Evolutionary conservation across 1,140 invertebrate genomes (phyloP).

Genomic region (Drosophila melanica): DNA sequence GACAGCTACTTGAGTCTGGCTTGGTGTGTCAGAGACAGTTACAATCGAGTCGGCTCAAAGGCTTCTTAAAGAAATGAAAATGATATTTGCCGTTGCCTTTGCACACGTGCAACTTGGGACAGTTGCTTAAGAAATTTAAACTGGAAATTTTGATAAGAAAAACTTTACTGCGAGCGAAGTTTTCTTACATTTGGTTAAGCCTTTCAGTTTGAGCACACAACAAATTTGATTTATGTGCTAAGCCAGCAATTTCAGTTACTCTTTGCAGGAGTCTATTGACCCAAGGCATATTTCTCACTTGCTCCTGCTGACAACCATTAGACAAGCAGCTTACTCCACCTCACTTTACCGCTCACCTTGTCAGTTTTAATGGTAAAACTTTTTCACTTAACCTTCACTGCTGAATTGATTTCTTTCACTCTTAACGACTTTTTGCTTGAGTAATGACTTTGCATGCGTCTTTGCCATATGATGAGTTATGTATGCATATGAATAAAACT

Average conservation of each 20-base stretch:
- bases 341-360: slow-evolving; percentile 43
- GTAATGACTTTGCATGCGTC: slow-evolving; percentile 76
- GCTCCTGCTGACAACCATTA: slow-evolving; percentile 30
- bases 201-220: slow-evolving; percentile 16
- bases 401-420: slow-evolving; percentile 70
- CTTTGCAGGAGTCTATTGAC: slow-evolving; percentile 36
- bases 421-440: slow-evolving; percentile 74
- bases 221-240: slow-evolving; percentile 40
- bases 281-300: slow-evolving; percentile 38
- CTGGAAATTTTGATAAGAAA: slow-evolving; percentile 4
- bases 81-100: no score
- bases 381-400: slow-evolving; percentile 77
- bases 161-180: background rate
- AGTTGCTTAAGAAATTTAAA: slow-evolving; percentile 9
- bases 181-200: slow-evolving; percentile 19
- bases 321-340: slow-evolving; percentile 7
- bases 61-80: slow-evolving; percentile 8
- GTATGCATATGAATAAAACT: slow-evolving; percentile 18
- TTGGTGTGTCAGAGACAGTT: background rate
- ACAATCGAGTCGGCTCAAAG: background rate
- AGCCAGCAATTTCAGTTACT: slow-evolving; percentile 8
- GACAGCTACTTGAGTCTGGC: slow-evolving; percentile 10
- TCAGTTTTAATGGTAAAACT: slow-evolving; percentile 72
- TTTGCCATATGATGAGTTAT: slow-evolving; percentile 63
- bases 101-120: background rate